Conservation (phyloP, 1,140 invertebrate species). For the Drosophila pseudoananassae region DNA sequence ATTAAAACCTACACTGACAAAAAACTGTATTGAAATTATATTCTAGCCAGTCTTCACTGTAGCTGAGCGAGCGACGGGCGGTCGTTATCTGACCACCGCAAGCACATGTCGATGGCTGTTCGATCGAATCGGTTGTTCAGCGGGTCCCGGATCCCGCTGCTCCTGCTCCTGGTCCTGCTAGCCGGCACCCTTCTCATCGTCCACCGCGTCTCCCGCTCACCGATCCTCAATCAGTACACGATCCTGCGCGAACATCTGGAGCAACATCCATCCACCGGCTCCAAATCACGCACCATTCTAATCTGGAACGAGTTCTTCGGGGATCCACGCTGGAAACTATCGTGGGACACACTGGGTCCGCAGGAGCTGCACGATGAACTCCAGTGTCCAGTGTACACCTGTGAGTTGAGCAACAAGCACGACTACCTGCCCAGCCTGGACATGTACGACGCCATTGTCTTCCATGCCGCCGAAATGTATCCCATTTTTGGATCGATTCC, state of each 20-base stretch:
- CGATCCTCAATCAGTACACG: constrained; percentile 66
- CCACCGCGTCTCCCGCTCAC: constrained; percentile 42
- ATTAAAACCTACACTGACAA: too few species aligned
- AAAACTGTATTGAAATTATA: too few species aligned
- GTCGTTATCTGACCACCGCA: constrained; percentile 10
- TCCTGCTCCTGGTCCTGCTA: constrained; percentile 31
- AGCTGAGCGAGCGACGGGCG: neutral
- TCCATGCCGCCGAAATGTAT: constrained; percentile 76
- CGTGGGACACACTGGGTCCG: constrained; percentile 55
- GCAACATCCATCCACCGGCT: neutral
- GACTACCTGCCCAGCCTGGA: constrained; percentile 64
- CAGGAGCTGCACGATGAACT: constrained; percentile 61
- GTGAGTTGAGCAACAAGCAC: constrained; percentile 65
- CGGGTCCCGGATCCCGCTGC: constrained; percentile 9
- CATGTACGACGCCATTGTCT: constrained; percentile 83
- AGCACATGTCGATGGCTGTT: constrained; percentile 57
- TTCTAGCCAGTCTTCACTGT: constrained; percentile 15
- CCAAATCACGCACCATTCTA: constrained; percentile 53
- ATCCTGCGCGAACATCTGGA: constrained; percentile 55
- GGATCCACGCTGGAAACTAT: constrained; percentile 64
- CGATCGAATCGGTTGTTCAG: constrained; percentile 33
- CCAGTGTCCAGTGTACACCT: constrained; percentile 61
- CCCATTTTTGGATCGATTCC: constrained; percentile 38
- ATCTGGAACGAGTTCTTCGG: constrained; percentile 76
- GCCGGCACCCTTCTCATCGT: constrained; percentile 17